Percentiles rank a stretch among this genome's conserved stretches.
Evolutionary conservation across 2,888 invertebrate species (phyloP).

Genomic region (Timandra comae): DNA sequence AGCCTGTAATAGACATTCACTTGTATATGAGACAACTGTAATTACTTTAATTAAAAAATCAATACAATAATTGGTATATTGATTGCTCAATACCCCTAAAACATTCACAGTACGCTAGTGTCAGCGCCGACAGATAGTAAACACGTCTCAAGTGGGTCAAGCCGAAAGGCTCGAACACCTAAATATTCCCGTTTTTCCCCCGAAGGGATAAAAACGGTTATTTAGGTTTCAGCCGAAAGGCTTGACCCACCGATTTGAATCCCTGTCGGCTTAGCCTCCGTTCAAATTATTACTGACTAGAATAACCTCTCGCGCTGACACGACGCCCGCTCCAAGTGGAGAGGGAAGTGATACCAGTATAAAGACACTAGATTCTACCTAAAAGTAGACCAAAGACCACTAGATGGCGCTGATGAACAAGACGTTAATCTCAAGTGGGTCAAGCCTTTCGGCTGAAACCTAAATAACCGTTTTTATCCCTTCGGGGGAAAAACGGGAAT

Average conservation of each 20-base stretch:
- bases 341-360: too few relatives aligned
- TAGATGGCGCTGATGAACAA: too few relatives aligned
- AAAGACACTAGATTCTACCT: too few relatives aligned
- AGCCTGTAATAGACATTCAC: too few relatives aligned
- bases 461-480: constrained; percentile 11
- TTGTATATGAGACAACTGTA: too few relatives aligned
- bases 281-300: constrained; percentile 2
- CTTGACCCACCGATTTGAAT: constrained; percentile 9
- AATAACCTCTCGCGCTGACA: neutral
- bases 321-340: neutral
- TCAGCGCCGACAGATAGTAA: constrained; percentile 12
- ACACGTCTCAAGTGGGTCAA: constrained; percentile 14
- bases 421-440: constrained; percentile 3
- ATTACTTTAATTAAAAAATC: too few relatives aligned
- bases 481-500: constrained; percentile 8
- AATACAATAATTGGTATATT: neutral
- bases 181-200: constrained; percentile 14
- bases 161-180: constrained; percentile 13
- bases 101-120: constrained; percentile 6
- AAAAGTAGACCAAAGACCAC: too few relatives aligned
- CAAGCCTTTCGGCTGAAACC: constrained; percentile 10
- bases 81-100: too few relatives aligned
- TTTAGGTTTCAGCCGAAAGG: constrained; percentile 15
- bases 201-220: constrained; percentile 15
- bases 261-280: constrained; percentile 2